A percentile compares a stretch with the other conserved stretches of the same genome.
Conservation (phyloP, 1,140 invertebrate species). For the Apis mellifera region Amel_HAv3.1 CM009935.2:7541501-7542000, state of each 20-base stretch:
- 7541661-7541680: conserved; percentile 22
- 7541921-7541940: background rate
- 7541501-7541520: conserved; percentile 64
- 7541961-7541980: no score
- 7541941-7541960: no score
- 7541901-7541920: conserved; percentile 69
- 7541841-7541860: conserved; percentile 55
- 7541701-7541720: conserved; percentile 20
- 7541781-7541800: conserved; percentile 27
- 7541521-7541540: conserved; percentile 37
- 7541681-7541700: conserved; percentile 12
- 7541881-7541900: conserved; percentile 75
- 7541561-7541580: conserved; percentile 48
- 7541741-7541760: conserved; percentile 71
- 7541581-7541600: conserved; percentile 55
- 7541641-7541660: background rate
- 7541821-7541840: background rate
- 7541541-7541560: background rate
- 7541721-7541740: conserved; percentile 54
- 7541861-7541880: conserved; percentile 60
- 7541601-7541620: conserved; percentile 4
- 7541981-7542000: no score
- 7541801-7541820: background rate
- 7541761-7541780: conserved; percentile 56
- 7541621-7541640: background rate